Base-by-base conservation (phyloP, 2,888 invertebrate species). In the Drosophila macrospina region DNA sequence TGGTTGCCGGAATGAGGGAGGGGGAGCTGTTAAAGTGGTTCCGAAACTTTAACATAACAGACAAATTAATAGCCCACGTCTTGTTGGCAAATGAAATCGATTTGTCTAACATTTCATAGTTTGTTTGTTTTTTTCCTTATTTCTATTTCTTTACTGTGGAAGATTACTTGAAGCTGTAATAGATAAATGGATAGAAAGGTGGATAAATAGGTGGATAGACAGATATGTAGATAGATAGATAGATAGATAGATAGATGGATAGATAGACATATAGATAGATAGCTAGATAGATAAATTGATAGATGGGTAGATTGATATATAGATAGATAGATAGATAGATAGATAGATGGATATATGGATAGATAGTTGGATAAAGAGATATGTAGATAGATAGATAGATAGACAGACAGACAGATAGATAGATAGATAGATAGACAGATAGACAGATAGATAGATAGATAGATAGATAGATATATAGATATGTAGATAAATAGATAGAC, bases 21-120 rank as follows among this genome's bases (percentile, higher is more conserved):
- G 11, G 20, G 16, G 26, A 24, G 26, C 39, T 28, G 44, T 50
- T 45, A 57, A 61, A 61, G 69, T 67, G 63, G 56, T 69, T 65
- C 61, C 68, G 32, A 67, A 69, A 68, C 71, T 67, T 54, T 69
- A 60, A 69, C 66, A 63, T 67, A 64, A 61, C 60, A 65, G 56
- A 68, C 66, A 77, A 82, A 86, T 87, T 82, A 87, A 86, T 84
- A 78, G 83, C 78, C 74, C 74, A 79, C 55, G 84, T 84, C 86
- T 69, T 13, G 50, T 66, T 67, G 65, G 65, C 86, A 73, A 84
- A 82, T 88, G 80, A 83, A 80, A 78, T 74, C 88, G 74, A 88
- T 84, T 88, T 88, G 83, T 84, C 86, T 71, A 68, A 51, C 57
- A 75, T 66, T 78, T 78, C 60, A 78, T 61, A 67, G 69, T 47